Evolutionary conservation across 2,888 invertebrate species (phyloP), one percentile per base, ranked within the genome.

Genomic region (Schizaphis graminum): DNA sequence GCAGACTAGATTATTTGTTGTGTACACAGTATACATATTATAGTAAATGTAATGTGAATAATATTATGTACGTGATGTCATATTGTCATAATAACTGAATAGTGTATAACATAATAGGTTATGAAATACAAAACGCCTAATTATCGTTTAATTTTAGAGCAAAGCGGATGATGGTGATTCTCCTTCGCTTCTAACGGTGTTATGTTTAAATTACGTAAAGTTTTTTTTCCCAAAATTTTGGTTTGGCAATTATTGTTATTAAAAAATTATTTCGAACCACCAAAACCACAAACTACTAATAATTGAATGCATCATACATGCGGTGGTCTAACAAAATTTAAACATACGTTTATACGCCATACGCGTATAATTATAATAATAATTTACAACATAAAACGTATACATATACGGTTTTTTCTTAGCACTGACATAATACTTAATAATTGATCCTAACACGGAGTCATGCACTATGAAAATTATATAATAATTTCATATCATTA

Each of bases 41-140:
- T 21, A 21, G 21, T 35, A 35, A n/a, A 35, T 67, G 13, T 77
- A 77, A 86, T 47, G n/a, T 28, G 28, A 49, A 28, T 49, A 86
- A 86, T 86, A 49, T 11, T 44, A 84, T 86, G 21, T 11, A 21
- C n/a, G 56, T 89, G 61, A 61, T 61, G 90, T 61, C 44, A 47
- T 86, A n/a, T 41, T 84, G 53, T 35, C 7, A 47, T 57, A 91
- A 85, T 91, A 85, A 56, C 28, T 44, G 4, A 28, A 89, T 44
- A 61, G 57, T 44, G 4, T 44, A 89, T 44, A 61, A 86, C 57
- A 61, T 47, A 53, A 56, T 84, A 84, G 57, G 91, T 91, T 91
- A 91, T 86, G 91, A 91, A 91, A 91, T 86, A 53, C 61, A 91
- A 57, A 86, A 91, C 24, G n/a, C 57, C 91, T n/a, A 91, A 56